Percentiles rank a stretch among this genome's conserved stretches.
phyloP scores from a whole-genome alignment of 2,113 vertebrate species.

The Labrus mixtus region DNA sequence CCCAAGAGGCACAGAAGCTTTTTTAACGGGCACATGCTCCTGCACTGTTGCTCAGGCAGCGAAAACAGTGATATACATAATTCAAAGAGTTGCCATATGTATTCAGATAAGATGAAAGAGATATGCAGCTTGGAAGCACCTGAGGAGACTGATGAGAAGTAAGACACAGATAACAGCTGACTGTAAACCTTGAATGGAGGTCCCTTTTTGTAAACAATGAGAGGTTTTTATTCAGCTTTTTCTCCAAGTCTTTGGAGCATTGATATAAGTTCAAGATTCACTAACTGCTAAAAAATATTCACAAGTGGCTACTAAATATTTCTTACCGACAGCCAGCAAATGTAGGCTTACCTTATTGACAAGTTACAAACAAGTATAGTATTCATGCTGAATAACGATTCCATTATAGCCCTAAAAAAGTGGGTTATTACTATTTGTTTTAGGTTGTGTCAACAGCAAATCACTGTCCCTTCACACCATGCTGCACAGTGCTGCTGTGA shows the following conservation, averaged over 20 bases:
- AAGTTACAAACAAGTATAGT: no score
- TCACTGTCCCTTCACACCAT: neutral
- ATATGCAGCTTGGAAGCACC: conserved; percentile 31
- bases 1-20: conserved; percentile 39
- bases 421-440: no score
- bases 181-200: neutral
- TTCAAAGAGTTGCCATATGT: conserved; percentile 52
- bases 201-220: neutral
- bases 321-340: no score
- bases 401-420: no score
- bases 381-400: no score
- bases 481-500: neutral
- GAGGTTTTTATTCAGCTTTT: no score
- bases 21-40: conserved; percentile 38
- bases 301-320: no score
- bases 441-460: neutral
- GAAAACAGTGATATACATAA: conserved; percentile 51
- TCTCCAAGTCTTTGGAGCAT: no score
- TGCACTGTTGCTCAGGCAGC: conserved; percentile 36
- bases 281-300: no score
- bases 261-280: no score
- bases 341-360: no score
- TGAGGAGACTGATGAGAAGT: conserved; percentile 26
- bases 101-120: conserved; percentile 48
- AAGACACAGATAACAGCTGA: neutral